Base-by-base conservation (phyloP, 2,797 vertebrate species). In the Toxotes lorentzi region DNA sequence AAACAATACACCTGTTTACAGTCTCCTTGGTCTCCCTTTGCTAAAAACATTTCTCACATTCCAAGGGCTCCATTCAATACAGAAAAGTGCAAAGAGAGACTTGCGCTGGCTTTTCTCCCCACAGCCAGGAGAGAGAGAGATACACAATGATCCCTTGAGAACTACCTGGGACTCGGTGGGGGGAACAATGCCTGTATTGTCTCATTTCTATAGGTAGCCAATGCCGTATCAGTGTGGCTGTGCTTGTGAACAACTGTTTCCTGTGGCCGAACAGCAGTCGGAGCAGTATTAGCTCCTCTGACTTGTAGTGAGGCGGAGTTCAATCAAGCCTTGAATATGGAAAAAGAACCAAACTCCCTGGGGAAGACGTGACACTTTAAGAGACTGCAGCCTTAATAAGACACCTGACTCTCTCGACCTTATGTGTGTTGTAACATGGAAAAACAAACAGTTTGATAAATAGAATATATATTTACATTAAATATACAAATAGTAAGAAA, bases 401-500 rank as follows among this genome's bases (percentile, higher is more conserved):
- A 94, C 87, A 89, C 87, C 87, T 78, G 87, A 79, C 86, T 82
- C 87, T 58, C 79, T 78, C 66, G 43, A 66, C 84, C 86, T 67
- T 76, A 83, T 53, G 73, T 63, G 88, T 90, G 83, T 86, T 83
- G 85, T 53, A 86, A 92, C 78, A 91, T 54, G 48, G 85, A 85
- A 86, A 85, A 83, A 83, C 38, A 90, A 91, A 86, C 62, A 60
- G 78, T 88, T 82, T 83, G 88, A 95, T 95, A 96, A 96, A 95
- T 96, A 95, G 91, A 93, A 94, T 93, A 95, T 93, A 92, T 94
- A 95, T 95, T 93, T 96, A 95, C 94, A 95, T 90, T 95, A 95
- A 94, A 96, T 95, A 96, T 94, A 95, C 94, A 95, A 88, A 93
- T 78, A 89, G 94, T 95, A 95, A 94, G 95, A 95, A 96, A 96